A percentile compares a stretch with the other conserved stretches of the same genome.
Conservation (phyloP, 2,888 invertebrate species). For the Idaea straminata region DNA sequence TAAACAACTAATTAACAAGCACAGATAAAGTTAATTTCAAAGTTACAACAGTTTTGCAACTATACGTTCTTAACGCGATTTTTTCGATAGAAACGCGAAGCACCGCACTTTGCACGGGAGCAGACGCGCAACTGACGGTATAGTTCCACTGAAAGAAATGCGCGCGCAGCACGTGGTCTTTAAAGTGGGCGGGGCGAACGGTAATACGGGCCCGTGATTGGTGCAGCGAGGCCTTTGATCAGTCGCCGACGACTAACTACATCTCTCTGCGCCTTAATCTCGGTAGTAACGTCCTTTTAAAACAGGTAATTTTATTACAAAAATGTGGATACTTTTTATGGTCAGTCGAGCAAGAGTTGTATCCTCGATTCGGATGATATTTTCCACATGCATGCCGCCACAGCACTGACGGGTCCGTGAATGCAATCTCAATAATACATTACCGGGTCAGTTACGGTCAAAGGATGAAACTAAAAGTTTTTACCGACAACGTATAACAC, state of each 20-base stretch:
- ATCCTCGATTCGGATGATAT: constrained; percentile 41
- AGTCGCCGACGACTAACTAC: constrained; percentile 76
- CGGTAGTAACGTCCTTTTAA: constrained; percentile 79
- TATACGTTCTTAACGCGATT: constrained; percentile 43
- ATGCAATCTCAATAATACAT: constrained; percentile 66
- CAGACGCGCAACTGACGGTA: constrained; percentile 60
- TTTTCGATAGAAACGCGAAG: constrained; percentile 24
- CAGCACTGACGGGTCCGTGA: constrained; percentile 33
- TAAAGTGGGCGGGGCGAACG: constrained; percentile 56
- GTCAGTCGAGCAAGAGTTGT: constrained; percentile 63
- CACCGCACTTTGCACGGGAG: constrained; percentile 35
- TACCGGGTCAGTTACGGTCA: constrained; percentile 56
- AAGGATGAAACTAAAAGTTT: constrained; percentile 57
- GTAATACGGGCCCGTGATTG: constrained; percentile 51
- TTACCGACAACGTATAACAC: constrained; percentile 49
- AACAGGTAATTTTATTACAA: constrained; percentile 79
- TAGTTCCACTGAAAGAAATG: constrained; percentile 44
- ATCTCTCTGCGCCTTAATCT: constrained; percentile 77
- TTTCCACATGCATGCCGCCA: constrained; percentile 50
- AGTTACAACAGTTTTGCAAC: constrained; percentile 37
- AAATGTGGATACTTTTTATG: constrained; percentile 72
- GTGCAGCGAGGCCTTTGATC: constrained; percentile 67
- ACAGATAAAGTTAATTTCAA: constrained; percentile 13
- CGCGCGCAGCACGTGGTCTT: constrained; percentile 76
- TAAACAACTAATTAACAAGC: constrained; percentile 18